Evolutionary conservation across 2,113 vertebrate species (phyloP).

Genomic region (Phasianus colchicus): DNA sequence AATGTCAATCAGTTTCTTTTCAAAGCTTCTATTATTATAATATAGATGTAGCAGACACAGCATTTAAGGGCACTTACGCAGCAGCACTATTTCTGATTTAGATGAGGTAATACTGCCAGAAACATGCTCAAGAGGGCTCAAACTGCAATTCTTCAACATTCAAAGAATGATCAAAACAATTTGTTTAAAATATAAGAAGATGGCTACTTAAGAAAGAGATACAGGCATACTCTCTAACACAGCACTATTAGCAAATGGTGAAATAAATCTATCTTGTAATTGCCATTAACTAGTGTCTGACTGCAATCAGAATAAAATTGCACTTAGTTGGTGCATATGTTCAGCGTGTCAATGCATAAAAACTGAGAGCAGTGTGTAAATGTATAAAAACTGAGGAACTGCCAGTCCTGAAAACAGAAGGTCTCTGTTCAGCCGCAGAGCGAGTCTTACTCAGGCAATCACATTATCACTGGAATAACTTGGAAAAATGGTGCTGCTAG

Average conservation of each 20-base stretch:
- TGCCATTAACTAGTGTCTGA: conserved; percentile 14
- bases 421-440: conserved; percentile 37
- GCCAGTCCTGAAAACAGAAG: conserved; percentile 52
- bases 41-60: background rate
- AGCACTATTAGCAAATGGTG: background rate
- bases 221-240: background rate
- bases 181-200: conserved; percentile 22
- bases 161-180: background rate
- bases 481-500: background rate
- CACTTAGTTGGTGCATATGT: conserved; percentile 35
- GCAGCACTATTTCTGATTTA: conserved; percentile 26
- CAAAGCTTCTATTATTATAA: conserved; percentile 27
- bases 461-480: conserved; percentile 6
- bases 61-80: conserved; percentile 32
- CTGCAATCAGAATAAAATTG: conserved; percentile 33
- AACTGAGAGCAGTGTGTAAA: conserved; percentile 28
- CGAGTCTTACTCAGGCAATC: background rate
- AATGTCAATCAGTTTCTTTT: conserved; percentile 12
- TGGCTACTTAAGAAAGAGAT: background rate
- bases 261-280: conserved; percentile 18
- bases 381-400: conserved; percentile 51
- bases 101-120: conserved; percentile 30
- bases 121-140: background rate
- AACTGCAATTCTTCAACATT: background rate
- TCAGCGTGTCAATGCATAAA: conserved; percentile 58